Conservation (phyloP, 2,888 invertebrate species). For the Ephialtes manifestator region DNA sequence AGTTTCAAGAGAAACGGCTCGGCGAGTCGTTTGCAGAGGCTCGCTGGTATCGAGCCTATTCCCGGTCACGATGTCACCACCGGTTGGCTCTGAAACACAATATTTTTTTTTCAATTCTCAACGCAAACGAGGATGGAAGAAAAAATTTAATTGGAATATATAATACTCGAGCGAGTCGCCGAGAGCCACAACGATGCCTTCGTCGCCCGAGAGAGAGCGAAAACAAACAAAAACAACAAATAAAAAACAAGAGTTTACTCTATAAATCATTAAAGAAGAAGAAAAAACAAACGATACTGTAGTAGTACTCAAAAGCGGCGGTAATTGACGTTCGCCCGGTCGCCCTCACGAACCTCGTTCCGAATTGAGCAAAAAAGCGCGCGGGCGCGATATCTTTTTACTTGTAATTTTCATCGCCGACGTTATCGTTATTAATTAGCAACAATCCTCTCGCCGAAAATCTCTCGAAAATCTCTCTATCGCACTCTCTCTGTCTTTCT, state of each 20-base stretch:
- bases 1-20: slow-evolving; percentile 87
- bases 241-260: slow-evolving; percentile 59
- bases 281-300: slow-evolving; percentile 22
- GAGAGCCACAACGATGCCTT: slow-evolving; percentile 70
- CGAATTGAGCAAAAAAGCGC: slow-evolving; percentile 61
- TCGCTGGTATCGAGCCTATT: slow-evolving; percentile 92
- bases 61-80: slow-evolving; percentile 91
- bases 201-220: slow-evolving; percentile 62
- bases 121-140: background rate
- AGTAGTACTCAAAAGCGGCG: slow-evolving; percentile 21
- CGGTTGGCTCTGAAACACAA: slow-evolving; percentile 89
- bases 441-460: slow-evolving; percentile 39
- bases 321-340: slow-evolving; percentile 34
- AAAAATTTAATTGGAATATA: slow-evolving; percentile 23
- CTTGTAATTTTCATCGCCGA: slow-evolving; percentile 51
- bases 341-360: slow-evolving; percentile 52
- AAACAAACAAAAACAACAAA: too few species aligned
- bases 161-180: slow-evolving; percentile 55
- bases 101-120: slow-evolving; percentile 12
- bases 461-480: background rate
- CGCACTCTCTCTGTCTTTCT: slow-evolving; percentile 26
- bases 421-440: slow-evolving; percentile 25
- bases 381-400: slow-evolving; percentile 69
- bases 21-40: slow-evolving; percentile 89
- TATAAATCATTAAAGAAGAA: slow-evolving; percentile 22